These are phyloP conservation scores for Gambusia holbrooki DNA, from an alignment of 2,113 vertebrate genomes.

Conservation along the genomic window DNA sequence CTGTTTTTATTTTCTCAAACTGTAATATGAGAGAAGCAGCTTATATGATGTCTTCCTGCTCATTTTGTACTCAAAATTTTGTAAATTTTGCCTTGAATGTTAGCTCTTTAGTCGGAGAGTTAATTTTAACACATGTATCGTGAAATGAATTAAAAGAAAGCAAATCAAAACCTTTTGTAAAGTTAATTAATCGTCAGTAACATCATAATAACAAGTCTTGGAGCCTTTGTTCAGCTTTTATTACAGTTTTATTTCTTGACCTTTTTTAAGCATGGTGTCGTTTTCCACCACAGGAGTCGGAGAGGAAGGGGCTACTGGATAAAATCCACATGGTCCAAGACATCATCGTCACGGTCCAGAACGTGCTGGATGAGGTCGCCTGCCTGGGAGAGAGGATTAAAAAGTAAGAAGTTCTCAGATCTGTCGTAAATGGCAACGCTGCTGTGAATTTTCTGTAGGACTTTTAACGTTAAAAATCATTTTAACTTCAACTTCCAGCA, in stretches of 20 bases:
- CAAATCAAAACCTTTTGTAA: background rate
- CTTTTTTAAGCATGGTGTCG: background rate
- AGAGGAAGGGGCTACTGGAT: slow-evolving; percentile 90
- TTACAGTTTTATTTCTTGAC: background rate
- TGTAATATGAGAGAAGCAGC: no score
- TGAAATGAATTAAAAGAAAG: background rate
- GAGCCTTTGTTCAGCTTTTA: background rate
- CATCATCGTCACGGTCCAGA: slow-evolving; percentile 90
- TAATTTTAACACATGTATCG: background rate
- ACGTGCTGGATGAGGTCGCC: slow-evolving; percentile 88
- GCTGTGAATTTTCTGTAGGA: background rate
- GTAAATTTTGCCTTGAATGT: background rate
- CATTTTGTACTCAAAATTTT: background rate
- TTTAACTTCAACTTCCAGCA: slow-evolving; percentile 76
- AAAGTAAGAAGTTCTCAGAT: slow-evolving; percentile 82
- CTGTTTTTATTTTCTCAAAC: no score
- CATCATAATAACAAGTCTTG: no score
- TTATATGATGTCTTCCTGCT: background rate
- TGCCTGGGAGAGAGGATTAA: slow-evolving; percentile 95
- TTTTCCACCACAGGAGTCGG: slow-evolving; percentile 84
- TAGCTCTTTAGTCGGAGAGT: background rate
- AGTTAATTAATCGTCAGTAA: no score
- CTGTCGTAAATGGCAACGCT: background rate
- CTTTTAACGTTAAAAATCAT: background rate
- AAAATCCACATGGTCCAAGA: slow-evolving; percentile 98